Conservation (phyloP, 2,113 vertebrate species). For the Tupaia chinensis region DNA sequence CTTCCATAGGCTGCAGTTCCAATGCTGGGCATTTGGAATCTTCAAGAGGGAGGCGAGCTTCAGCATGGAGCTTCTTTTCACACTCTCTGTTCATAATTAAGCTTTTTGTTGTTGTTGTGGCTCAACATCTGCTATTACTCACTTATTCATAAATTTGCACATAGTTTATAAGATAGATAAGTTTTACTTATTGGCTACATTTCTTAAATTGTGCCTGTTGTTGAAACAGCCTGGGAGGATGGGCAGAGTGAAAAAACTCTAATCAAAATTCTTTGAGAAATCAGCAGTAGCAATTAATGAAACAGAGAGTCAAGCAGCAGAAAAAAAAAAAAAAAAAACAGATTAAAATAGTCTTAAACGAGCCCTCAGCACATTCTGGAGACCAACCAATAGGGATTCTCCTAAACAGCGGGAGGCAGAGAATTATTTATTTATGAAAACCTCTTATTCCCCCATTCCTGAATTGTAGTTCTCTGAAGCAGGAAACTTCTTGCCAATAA, state of each 20-base stretch:
- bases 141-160: slow-evolving; percentile 29
- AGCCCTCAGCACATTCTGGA: slow-evolving; percentile 1
- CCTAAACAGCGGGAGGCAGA: not conserved
- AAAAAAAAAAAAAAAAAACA: too few species aligned
- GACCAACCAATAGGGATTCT: not conserved
- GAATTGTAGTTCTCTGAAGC: not conserved
- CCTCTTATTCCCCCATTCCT: not conserved
- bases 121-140: slow-evolving; percentile 38
- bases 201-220: slow-evolving; percentile 41
- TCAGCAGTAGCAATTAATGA: slow-evolving; percentile 48
- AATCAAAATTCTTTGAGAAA: slow-evolving; percentile 63
- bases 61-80: not conserved
- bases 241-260: not conserved
- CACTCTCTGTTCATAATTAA: not conserved
- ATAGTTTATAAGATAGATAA: not conserved
- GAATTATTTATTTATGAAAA: slow-evolving; percentile 10
- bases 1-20: not conserved
- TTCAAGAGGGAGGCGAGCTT: not conserved
- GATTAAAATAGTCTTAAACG: slow-evolving; percentile 22
- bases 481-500: slow-evolving; percentile 11
- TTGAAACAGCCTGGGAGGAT: not conserved
- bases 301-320: slow-evolving; percentile 9
- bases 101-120: not conserved
- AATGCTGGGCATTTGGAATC: not conserved
- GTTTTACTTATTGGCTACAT: slow-evolving; percentile 20